Conservation (phyloP, 2,888 invertebrate genomes). For the Caenorhabditis angaria region DNA sequence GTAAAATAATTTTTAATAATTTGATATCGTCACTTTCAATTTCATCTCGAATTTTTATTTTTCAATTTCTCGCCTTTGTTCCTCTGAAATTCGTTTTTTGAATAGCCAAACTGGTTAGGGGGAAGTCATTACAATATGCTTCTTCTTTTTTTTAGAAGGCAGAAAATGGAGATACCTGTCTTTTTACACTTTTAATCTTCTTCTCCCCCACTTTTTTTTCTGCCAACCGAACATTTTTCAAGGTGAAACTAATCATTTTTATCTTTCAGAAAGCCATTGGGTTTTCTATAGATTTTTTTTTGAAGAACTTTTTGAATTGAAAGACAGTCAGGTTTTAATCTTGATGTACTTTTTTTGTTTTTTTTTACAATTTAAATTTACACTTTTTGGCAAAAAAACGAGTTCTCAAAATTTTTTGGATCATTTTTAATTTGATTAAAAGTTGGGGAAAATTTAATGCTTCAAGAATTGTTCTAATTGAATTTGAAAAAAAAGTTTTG, state of each 20-base stretch:
- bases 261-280: not conserved
- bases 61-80: too few species aligned
- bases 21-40: not conserved
- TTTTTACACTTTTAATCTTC: not conserved
- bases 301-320: not conserved
- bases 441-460: too few species aligned
- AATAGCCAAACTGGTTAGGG: slow-evolving; percentile 11
- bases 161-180: not conserved
- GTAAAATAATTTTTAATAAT: not conserved
- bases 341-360: not conserved
- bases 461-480: too few species aligned
- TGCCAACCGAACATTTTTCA: not conserved
- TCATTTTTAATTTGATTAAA: too few species aligned
- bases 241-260: slow-evolving; percentile 3
- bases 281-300: not conserved
- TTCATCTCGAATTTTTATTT: too few species aligned
- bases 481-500: too few species aligned
- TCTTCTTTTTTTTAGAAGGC: too few species aligned
- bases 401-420: too few species aligned
- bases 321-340: not conserved
- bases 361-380: not conserved
- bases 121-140: not conserved
- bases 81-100: slow-evolving; percentile 16
- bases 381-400: not conserved
- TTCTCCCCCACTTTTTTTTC: slow-evolving; percentile 2